Percentiles rank a stretch among this genome's conserved stretches.
phyloP scores from a whole-genome alignment of 2,113 vertebrate species.

The Gopherus flavomarginatus region DNA sequence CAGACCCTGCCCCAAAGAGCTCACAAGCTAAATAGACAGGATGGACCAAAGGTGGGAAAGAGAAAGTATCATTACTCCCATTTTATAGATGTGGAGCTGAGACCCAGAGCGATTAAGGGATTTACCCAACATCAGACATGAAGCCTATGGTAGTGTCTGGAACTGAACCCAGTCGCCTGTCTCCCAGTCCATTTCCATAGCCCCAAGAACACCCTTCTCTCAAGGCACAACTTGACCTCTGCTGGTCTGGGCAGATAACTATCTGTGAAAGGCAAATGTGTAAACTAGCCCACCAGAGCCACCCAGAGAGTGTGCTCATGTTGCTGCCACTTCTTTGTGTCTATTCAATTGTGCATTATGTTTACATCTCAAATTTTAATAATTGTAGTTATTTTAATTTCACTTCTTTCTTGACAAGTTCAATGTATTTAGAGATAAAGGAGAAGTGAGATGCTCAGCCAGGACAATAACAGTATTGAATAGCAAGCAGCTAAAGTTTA shows the following conservation, averaged over 20 bases:
- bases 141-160: neutral
- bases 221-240: neutral
- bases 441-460: neutral
- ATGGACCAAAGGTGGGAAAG: neutral
- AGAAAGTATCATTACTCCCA: neutral
- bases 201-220: neutral
- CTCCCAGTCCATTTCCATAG: neutral
- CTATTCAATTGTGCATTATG: conserved; percentile 32
- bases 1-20: neutral
- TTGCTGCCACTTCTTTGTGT: conserved; percentile 36
- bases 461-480: neutral
- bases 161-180: neutral
- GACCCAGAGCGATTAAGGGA: neutral
- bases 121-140: neutral
- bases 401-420: conserved; percentile 34
- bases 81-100: neutral
- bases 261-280: neutral
- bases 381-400: conserved; percentile 64
- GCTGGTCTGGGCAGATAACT: neutral
- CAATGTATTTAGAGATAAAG: neutral
- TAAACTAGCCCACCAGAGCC: neutral
- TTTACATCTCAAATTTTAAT: conserved; percentile 52
- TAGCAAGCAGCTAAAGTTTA: neutral
- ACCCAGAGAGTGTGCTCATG: neutral
- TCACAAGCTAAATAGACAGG: neutral